Conservation (phyloP, 1,140 invertebrate species). For the Delia radicum region DNA sequence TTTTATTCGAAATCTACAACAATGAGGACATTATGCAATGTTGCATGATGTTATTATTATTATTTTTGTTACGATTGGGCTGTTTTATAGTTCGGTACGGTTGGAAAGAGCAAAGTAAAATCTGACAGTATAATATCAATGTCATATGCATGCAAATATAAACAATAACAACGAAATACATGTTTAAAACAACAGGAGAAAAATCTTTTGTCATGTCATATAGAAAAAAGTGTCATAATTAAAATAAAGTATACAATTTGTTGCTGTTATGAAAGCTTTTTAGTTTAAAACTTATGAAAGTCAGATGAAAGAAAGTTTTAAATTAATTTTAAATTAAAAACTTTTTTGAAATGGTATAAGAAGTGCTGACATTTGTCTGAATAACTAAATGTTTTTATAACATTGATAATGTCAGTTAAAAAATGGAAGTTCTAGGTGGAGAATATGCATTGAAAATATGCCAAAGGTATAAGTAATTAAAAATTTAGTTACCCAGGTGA, state of each 20-base stretch:
- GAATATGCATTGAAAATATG: no score
- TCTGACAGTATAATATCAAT: conserved; percentile 8
- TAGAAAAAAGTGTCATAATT: not conserved
- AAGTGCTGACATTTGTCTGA: no score
- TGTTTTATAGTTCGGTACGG: not conserved
- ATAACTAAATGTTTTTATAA: no score
- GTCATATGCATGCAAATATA: conserved; percentile 6
- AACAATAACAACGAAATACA: not conserved
- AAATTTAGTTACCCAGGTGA: no score
- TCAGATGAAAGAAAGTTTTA: no score
- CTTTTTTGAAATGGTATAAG: no score
- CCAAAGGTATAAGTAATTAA: no score
- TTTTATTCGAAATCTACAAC: not conserved
- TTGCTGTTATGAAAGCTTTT: no score
- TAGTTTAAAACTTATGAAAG: no score
- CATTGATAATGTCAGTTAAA: no score
- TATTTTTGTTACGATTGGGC: not conserved
- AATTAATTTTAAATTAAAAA: no score
- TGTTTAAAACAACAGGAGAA: not conserved
- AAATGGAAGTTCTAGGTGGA: no score
- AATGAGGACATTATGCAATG: not conserved
- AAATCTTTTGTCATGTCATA: not conserved
- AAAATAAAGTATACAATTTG: not conserved
- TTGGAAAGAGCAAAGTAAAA: not conserved
- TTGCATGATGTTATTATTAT: not conserved